These are phyloP conservation scores for Stenodema calcarata DNA, from an alignment of 2,888 invertebrate species.

Conservation along the genomic window DNA sequence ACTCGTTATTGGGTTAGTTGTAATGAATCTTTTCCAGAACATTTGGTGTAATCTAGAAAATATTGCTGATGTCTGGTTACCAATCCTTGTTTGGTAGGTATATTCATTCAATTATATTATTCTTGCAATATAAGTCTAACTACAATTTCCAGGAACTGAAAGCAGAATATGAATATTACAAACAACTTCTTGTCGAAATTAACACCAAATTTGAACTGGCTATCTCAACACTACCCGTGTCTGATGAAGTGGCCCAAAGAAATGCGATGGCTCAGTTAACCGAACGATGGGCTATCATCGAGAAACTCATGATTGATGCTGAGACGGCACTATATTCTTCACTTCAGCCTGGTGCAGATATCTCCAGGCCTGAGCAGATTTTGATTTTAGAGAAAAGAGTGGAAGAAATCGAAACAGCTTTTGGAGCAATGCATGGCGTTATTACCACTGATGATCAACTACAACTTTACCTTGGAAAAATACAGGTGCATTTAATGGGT, in stretches of 20 bases:
- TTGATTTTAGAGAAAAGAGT: conserved; percentile 46
- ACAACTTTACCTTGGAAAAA: conserved; percentile 78
- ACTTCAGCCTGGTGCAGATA: neutral
- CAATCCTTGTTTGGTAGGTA: no score
- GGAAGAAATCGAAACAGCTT: conserved; percentile 52
- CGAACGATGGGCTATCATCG: conserved; percentile 75
- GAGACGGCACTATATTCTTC: conserved; percentile 32
- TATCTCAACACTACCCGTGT: conserved; percentile 78
- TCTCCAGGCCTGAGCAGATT: conserved; percentile 38
- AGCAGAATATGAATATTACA: conserved; percentile 85
- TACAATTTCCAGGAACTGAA: conserved; percentile 71
- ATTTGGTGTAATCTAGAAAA: no score
- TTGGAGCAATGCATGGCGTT: conserved; percentile 72
- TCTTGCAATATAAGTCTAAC: neutral
- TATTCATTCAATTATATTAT: no score
- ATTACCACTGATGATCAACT: conserved; percentile 85
- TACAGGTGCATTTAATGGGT: conserved; percentile 65
- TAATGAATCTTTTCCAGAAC: neutral
- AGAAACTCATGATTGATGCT: conserved; percentile 59
- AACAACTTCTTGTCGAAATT: conserved; percentile 76
- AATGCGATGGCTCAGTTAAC: conserved; percentile 80
- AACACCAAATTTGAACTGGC: conserved; percentile 78
- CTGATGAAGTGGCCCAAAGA: conserved; percentile 82
- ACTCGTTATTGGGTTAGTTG: conserved; percentile 77
- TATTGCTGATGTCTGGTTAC: no score